Evolutionary conservation across 2,888 invertebrate genomes (phyloP).

Genomic region (Siphlonurus alternatus): DNA sequence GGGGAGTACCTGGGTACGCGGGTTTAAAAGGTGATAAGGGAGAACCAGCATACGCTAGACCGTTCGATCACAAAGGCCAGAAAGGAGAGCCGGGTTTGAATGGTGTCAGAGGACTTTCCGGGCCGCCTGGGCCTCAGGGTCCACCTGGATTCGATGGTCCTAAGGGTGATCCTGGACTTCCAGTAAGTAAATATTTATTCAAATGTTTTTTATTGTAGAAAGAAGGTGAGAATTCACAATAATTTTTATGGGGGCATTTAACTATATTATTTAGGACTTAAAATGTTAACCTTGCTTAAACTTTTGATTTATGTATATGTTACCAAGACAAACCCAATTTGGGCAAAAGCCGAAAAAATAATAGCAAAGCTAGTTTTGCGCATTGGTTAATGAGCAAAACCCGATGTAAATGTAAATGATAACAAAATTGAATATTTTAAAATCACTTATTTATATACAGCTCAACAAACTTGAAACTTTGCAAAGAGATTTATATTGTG

Average conservation of each 20-base stretch:
- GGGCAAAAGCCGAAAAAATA: background rate
- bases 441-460: too few species aligned
- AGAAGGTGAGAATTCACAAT: too few species aligned
- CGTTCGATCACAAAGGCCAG: conserved; percentile 57
- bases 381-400: too few species aligned
- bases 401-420: too few species aligned
- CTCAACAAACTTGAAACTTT: too few species aligned
- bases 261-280: too few species aligned
- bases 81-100: conserved; percentile 70
- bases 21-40: conserved; percentile 65
- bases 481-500: background rate
- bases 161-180: conserved; percentile 42
- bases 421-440: too few species aligned
- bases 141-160: conserved; percentile 38
- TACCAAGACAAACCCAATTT: background rate
- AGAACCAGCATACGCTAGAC: conserved; percentile 55
- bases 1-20: conserved; percentile 48
- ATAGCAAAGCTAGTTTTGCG: too few species aligned
- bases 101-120: conserved; percentile 46
- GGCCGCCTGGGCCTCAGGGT: conserved; percentile 45
- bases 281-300: too few species aligned
- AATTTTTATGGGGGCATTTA: too few species aligned
- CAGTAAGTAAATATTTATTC: conserved; percentile 27
- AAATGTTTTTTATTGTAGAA: too few species aligned
- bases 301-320: background rate